Evolutionary conservation across 2,888 invertebrate species (phyloP), one percentile per base, ranked within the genome.

Genomic region (Camponotus fellah): DNA sequence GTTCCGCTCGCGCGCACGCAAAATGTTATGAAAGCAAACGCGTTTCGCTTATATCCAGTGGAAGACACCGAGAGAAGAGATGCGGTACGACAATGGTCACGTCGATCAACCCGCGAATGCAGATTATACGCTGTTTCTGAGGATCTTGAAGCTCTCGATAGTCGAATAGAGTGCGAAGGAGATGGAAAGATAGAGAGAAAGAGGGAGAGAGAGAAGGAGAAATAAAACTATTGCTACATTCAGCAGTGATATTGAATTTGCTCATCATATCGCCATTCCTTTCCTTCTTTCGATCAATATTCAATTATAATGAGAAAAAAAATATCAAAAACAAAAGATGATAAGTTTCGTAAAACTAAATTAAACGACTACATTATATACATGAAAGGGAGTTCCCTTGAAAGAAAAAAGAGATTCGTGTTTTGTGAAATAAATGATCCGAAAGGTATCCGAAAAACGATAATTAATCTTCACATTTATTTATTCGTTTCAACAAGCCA

Each of bases 391-490:
- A 72, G 60, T 26, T 53, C 49, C 8, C 17, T 46, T 43, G 14
- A 5, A 21, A 72, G 60, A 46, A 12, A 12, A 69, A 21, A 79
- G 43, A 60, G 46, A 46, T 46, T 60, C 21, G 14, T 76, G 6
- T 80, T 79, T 72, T 72, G 14, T 74, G 74, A 60, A 80, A 80
- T 80, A 72, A 80, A 80, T 80, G 60, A 80, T 72, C 46, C 58
- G 46, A 80, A 80, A 80, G 8, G 46, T 72, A 37, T 10, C 74
- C 79, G 79, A 80, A 80, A 80, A 46, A 80, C 74, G 79, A 80
- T 80, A 80, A 80, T 80, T 80, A 80, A 80, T 72, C 79, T 62
- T 72, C 74, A 60, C 74, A 74, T 80, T 80, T 80, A 80, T 80
- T 80, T 80, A 80, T 80, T 80, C 79, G 74, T 80, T 80, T 72